Evolutionary conservation across 2,113 vertebrate species (phyloP).

Genomic region (Crotalus viridis): DNA sequence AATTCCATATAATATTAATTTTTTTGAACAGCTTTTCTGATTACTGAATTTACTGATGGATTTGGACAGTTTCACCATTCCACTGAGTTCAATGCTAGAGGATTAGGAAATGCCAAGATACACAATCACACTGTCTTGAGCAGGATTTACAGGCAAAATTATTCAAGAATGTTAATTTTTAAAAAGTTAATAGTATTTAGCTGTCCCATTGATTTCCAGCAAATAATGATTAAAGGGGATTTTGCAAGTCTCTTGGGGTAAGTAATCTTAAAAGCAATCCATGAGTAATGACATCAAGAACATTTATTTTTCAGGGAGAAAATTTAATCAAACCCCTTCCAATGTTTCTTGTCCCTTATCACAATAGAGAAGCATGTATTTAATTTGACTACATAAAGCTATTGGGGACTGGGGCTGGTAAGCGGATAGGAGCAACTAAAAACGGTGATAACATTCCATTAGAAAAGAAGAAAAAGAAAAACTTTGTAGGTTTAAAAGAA

Average conservation of each 20-base stretch:
- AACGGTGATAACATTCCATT: neutral
- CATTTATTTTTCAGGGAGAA: conserved; percentile 33
- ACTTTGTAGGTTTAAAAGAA: neutral
- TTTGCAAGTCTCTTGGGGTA: conserved; percentile 30
- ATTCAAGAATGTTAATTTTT: neutral
- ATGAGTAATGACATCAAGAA: conserved; percentile 35
- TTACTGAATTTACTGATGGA: neutral
- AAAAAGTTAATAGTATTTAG: neutral
- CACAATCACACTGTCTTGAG: neutral
- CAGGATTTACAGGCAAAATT: neutral
- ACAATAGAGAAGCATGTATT: neutral
- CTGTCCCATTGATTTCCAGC: conserved; percentile 14
- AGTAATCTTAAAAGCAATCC: conserved; percentile 20
- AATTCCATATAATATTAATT: neutral
- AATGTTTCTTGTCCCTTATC: conserved; percentile 33
- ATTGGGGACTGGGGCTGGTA: neutral
- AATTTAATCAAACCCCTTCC: conserved; percentile 15
- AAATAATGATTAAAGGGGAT: conserved; percentile 17
- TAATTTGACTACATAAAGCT: neutral
- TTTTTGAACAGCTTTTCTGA: neutral
- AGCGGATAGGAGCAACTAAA: neutral
- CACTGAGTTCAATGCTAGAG: neutral
- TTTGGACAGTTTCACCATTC: neutral
- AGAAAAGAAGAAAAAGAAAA: neutral
- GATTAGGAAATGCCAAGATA: neutral